These are phyloP conservation scores for Encarsia formosa DNA, from an alignment of 2,888 invertebrate species.

Conservation along the genomic window DNA sequence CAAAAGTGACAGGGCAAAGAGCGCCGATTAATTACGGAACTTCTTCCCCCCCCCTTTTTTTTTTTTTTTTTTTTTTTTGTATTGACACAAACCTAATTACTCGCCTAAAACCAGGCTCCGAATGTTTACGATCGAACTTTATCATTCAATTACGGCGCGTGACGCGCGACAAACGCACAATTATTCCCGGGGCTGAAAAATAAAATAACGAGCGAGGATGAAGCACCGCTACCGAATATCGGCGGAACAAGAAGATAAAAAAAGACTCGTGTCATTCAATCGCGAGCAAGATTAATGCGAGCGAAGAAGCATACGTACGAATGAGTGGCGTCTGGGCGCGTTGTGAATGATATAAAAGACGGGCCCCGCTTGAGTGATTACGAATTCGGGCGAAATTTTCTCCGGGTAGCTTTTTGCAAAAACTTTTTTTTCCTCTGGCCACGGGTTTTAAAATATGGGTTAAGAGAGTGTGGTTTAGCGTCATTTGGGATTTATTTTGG, in stretches of 20 bases:
- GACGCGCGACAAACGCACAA: constrained; percentile 28
- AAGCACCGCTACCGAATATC: too few species aligned
- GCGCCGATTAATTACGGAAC: too few species aligned
- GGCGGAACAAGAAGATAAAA: too few species aligned
- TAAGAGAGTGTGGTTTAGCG: too few species aligned
- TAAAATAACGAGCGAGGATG: background rate
- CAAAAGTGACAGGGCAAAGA: too few species aligned
- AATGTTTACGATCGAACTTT: constrained; percentile 42
- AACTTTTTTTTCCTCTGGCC: background rate
- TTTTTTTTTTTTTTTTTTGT: background rate
- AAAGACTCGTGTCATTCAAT: constrained; percentile 4
- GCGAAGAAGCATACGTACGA: too few species aligned
- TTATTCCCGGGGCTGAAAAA: background rate
- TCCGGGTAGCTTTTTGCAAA: background rate
- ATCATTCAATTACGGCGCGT: constrained; percentile 45
- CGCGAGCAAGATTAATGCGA: constrained; percentile 9
- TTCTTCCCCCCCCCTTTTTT: too few species aligned
- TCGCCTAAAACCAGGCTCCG: constrained; percentile 22
- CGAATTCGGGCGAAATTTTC: background rate
- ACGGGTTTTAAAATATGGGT: too few species aligned
- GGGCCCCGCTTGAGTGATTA: background rate
- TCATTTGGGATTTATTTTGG: too few species aligned
- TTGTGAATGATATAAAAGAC: background rate
- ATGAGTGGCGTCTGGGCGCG: too few species aligned
- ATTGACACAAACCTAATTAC: constrained; percentile 12